Percentiles rank a stretch among this genome's conserved stretches.
These are phyloP conservation scores for Mola mola DNA, from an alignment of 2,113 vertebrate species.

Conservation along the genomic window DNA sequence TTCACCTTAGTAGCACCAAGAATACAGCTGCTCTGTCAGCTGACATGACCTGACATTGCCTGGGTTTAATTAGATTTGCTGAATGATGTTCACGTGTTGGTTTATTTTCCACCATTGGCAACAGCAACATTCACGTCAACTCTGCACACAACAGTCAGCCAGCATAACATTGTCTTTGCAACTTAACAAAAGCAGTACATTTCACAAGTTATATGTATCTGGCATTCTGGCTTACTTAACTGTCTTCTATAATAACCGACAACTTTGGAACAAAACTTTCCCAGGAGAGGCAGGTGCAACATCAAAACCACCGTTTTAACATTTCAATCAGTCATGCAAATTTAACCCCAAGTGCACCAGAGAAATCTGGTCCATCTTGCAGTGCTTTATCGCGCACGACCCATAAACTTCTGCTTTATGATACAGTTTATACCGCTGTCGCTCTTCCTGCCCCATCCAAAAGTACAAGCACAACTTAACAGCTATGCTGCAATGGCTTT, in stretches of 20 bases:
- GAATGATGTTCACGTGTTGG: slow-evolving; percentile 61
- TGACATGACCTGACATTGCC: slow-evolving; percentile 58
- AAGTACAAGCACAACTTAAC: slow-evolving; percentile 42
- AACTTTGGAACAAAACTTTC: no score
- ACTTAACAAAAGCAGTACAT: slow-evolving; percentile 5
- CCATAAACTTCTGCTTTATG: slow-evolving; percentile 70
- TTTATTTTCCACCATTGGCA: slow-evolving; percentile 41
- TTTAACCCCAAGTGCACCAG: slow-evolving; percentile 37
- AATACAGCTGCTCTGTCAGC: slow-evolving; percentile 48
- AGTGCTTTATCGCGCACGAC: slow-evolving; percentile 55
- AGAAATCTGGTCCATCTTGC: slow-evolving; percentile 44
- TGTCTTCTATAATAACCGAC: no score
- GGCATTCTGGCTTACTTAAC: no score
- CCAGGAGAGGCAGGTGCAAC: no score
- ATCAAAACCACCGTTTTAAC: no score
- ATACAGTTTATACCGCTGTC: slow-evolving; percentile 53
- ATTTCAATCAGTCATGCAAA: no score
- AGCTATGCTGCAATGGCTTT: slow-evolving; percentile 4
- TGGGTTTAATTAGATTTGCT: slow-evolving; percentile 61
- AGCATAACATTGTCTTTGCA: slow-evolving; percentile 15
- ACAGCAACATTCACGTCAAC: slow-evolving; percentile 19
- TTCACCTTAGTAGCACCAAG: no score
- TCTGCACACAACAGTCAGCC: slow-evolving; percentile 4
- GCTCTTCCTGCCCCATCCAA: slow-evolving; percentile 26
- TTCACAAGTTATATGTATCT: slow-evolving; percentile 13